Conservation (phyloP, 2,113 vertebrate species). For the Bufo gargarizans region DNA sequence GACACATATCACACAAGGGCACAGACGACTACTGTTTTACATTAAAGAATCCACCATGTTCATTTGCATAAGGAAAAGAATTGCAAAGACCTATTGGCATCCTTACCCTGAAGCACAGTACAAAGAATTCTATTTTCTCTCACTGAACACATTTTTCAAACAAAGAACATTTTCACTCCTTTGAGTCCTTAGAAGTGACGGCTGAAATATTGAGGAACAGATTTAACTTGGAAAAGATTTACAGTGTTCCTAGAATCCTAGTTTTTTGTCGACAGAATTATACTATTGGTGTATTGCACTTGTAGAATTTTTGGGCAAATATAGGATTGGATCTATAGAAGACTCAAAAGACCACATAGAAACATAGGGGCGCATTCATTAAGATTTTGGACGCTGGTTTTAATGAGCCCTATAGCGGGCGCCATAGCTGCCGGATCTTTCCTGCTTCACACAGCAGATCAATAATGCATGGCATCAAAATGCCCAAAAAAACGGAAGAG, state of each 20-base stretch:
- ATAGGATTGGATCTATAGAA: neutral
- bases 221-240: conserved; percentile 37
- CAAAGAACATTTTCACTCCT: conserved; percentile 43
- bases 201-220: conserved; percentile 20
- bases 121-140: conserved; percentile 48
- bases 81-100: conserved; percentile 46
- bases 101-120: conserved; percentile 19
- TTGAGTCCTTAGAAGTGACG: conserved; percentile 21
- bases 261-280: neutral
- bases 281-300: neutral
- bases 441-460: too few relatives aligned
- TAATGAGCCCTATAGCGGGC: too few relatives aligned
- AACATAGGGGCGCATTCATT: too few relatives aligned
- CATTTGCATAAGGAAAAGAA: conserved; percentile 44
- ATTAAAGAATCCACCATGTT: conserved; percentile 41
- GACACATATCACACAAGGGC: conserved; percentile 16
- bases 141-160: conserved; percentile 30
- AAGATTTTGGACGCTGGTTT: too few relatives aligned
- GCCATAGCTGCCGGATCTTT: too few relatives aligned
- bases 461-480: too few relatives aligned
- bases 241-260: neutral
- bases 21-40: conserved; percentile 36
- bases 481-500: too few relatives aligned
- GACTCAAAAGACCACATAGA: neutral
- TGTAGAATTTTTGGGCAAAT: neutral